Evolutionary conservation across 2,797 vertebrate genomes (phyloP).

Genomic region (Periparus ater): DNA sequence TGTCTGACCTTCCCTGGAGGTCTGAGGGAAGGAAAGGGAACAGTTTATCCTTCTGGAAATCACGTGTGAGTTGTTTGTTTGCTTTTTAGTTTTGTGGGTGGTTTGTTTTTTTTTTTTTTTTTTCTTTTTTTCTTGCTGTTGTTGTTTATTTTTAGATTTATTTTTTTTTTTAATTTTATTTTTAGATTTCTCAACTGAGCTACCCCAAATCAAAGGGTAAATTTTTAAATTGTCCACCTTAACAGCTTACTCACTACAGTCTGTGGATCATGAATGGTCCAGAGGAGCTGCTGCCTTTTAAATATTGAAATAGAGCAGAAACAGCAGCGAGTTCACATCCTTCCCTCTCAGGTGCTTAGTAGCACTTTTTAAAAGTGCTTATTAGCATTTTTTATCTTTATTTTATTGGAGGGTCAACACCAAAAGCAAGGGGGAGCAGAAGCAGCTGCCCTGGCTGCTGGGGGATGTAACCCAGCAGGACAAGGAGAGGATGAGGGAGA

Average conservation of each 20-base stretch:
- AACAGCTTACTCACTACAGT: rapidly evolving
- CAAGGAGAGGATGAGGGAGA: neutral
- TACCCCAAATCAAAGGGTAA: neutral
- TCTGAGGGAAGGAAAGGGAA: neutral
- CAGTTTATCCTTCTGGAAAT: neutral
- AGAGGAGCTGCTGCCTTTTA: neutral
- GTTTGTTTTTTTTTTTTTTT: too few species aligned
- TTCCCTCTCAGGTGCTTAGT: neutral
- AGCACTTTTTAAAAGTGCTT: too few species aligned
- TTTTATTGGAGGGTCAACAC: neutral
- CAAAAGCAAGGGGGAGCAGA: neutral
- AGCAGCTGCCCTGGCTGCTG: neutral
- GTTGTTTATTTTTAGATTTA: neutral
- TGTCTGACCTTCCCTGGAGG: neutral
- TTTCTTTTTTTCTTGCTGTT: neutral
- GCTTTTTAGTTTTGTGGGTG: neutral
- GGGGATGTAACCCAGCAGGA: rapidly evolving
- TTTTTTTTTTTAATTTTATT: neutral
- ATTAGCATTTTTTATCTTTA: neutral
- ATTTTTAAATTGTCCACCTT: neutral
- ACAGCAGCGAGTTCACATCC: neutral
- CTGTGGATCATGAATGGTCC: neutral
- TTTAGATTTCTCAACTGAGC: neutral
- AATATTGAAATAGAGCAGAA: rapidly evolving
- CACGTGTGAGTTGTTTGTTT: neutral